These are phyloP conservation scores for Scaeva pyrastri DNA, from an alignment of 2,888 invertebrate genomes.

Conservation along the genomic window DNA sequence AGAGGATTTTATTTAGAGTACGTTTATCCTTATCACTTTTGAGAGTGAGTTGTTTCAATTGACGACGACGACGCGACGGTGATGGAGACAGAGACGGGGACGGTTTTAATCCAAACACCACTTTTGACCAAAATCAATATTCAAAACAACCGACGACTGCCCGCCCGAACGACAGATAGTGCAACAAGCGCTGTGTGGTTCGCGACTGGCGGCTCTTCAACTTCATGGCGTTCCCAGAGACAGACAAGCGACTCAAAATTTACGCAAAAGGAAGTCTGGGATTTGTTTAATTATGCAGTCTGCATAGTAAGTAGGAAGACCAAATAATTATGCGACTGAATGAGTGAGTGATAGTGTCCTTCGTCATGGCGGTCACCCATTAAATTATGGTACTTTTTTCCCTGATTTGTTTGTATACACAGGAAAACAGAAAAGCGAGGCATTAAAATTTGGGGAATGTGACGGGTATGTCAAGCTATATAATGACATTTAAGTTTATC, in stretches of 20 bases:
- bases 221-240: background rate
- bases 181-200: background rate
- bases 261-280: constrained; percentile 64
- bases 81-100: background rate
- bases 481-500: background rate
- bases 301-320: constrained; percentile 55
- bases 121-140: constrained; percentile 54
- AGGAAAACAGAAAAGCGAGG: background rate
- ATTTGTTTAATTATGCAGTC: constrained; percentile 51
- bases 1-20: constrained; percentile 45
- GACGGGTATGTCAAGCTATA: background rate
- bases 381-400: background rate
- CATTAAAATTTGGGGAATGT: background rate
- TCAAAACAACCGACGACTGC: background rate
- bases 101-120: constrained; percentile 39
- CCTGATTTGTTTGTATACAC: background rate
- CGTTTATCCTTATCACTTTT: constrained; percentile 56
- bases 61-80: constrained; percentile 33
- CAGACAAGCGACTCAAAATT: background rate
- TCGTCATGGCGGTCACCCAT: background rate
- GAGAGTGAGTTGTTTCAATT: constrained; percentile 46
- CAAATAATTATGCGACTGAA: constrained; percentile 13
- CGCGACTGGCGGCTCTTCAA: background rate
- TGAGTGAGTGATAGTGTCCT: background rate
- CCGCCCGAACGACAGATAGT: background rate